phyloP scores from a whole-genome alignment of 1,140 invertebrate species.

The Drosophila pseudoananassae region DNA sequence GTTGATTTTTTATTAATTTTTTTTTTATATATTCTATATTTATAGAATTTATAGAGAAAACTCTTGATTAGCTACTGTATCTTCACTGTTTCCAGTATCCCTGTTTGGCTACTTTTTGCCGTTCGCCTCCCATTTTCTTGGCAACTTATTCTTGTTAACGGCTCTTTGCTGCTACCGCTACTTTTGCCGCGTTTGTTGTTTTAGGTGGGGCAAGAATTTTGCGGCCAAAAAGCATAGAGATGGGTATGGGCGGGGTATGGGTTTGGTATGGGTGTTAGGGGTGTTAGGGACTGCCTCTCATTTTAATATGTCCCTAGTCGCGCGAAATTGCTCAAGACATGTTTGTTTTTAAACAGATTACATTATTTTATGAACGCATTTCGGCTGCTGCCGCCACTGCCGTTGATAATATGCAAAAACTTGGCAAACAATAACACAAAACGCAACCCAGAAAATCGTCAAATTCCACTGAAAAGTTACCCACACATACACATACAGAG shows the following conservation, averaged over 20 bases:
- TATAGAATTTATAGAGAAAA: too few species aligned
- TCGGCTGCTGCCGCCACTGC: conserved; percentile 42
- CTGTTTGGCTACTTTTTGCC: conserved; percentile 17
- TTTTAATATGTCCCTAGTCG: conserved; percentile 80
- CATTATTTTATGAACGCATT: conserved; percentile 81
- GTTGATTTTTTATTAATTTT: background rate
- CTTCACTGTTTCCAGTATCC: background rate
- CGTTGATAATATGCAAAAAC: conserved; percentile 81
- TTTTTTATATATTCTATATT: too few species aligned
- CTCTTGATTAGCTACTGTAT: conserved; percentile 3
- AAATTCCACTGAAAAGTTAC: conserved; percentile 72
- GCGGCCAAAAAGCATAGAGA: conserved; percentile 5
- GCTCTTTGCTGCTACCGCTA: conserved; percentile 66
- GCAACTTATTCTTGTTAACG: conserved; percentile 74
- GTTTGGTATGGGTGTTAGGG: background rate
- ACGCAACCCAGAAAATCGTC: conserved; percentile 66
- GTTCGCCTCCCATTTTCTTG: conserved; percentile 43
- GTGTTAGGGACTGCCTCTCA: conserved; percentile 35
- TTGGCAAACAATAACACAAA: conserved; percentile 79
- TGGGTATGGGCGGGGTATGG: background rate
- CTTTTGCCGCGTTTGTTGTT: conserved; percentile 54
- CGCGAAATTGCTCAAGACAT: conserved; percentile 80
- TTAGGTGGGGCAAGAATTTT: conserved; percentile 54
- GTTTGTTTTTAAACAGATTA: conserved; percentile 82
- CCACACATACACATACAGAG: conserved; percentile 22